phyloP scores from a whole-genome alignment of 2,113 vertebrate genomes.

The Manacus vitellinus region DNA sequence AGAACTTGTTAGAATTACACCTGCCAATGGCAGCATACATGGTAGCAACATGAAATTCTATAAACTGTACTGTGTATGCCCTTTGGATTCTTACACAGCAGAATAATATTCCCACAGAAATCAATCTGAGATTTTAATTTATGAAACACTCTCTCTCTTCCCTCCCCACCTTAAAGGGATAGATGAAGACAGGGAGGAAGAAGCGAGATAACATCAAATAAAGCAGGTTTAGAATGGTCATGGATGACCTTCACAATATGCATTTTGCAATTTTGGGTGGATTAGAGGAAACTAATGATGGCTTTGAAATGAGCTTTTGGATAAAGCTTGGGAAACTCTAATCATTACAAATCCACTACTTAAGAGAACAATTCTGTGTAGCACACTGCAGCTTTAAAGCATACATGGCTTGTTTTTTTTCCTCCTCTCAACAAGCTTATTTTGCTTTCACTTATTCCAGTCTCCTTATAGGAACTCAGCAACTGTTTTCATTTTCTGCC shows the following conservation, averaged over 20 bases:
- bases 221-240: conserved; percentile 31
- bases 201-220: conserved; percentile 15
- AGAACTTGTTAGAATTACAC: conserved; percentile 29
- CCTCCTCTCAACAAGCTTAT: conserved; percentile 42
- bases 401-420: conserved; percentile 26
- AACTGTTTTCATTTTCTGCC: background rate
- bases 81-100: conserved; percentile 30
- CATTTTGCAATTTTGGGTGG: conserved; percentile 73
- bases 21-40: background rate
- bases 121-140: conserved; percentile 62
- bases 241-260: conserved; percentile 64
- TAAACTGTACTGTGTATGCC: background rate
- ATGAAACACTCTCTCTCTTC: background rate
- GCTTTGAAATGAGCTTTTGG: conserved; percentile 76
- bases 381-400: conserved; percentile 58
- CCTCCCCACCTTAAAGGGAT: background rate
- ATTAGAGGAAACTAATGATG: conserved; percentile 77
- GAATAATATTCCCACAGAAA: conserved; percentile 51
- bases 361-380: conserved; percentile 60
- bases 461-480: background rate
- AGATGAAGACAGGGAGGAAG: background rate
- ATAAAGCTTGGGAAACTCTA: conserved; percentile 75
- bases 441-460: conserved; percentile 31
- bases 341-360: conserved; percentile 79
- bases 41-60: background rate